Percentiles rank a stretch among this genome's conserved stretches.
phyloP scores from a whole-genome alignment of 2,888 invertebrate species.

The Anthrax anthrax region DNA sequence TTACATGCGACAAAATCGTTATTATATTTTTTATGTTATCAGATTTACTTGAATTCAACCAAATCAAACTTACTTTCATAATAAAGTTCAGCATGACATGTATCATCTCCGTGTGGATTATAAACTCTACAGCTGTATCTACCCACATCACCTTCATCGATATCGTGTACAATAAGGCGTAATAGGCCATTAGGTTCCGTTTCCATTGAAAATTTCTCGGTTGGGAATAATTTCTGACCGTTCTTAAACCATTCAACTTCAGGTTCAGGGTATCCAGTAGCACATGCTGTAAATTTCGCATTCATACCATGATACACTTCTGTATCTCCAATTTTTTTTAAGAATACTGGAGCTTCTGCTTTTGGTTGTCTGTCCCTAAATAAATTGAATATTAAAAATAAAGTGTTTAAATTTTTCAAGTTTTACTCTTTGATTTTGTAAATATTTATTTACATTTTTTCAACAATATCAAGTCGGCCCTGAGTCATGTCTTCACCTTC shows the following conservation, averaged over 20 bases:
- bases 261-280: slow-evolving; percentile 74
- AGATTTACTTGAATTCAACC: not conserved
- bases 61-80: slow-evolving; percentile 50
- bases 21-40: not conserved
- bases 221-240: slow-evolving; percentile 62
- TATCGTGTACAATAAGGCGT: slow-evolving; percentile 63
- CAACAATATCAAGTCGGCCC: slow-evolving; percentile 61
- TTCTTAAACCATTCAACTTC: slow-evolving; percentile 78
- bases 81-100: slow-evolving; percentile 62
- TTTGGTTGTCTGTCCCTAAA: slow-evolving; percentile 55
- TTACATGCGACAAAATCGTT: not conserved
- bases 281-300: slow-evolving; percentile 87
- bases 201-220: slow-evolving; percentile 70
- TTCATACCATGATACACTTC: slow-evolving; percentile 78
- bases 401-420: slow-evolving; percentile 1
- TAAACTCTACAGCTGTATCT: slow-evolving; percentile 68
- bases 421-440: not conserved
- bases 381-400: slow-evolving; percentile 10
- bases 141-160: slow-evolving; percentile 69
- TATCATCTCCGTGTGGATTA: slow-evolving; percentile 73
- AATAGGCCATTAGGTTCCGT: slow-evolving; percentile 57
- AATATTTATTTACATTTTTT: slow-evolving; percentile 51
- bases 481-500: slow-evolving; percentile 66
- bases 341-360: slow-evolving; percentile 71
- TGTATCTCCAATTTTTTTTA: slow-evolving; percentile 78